Conservation (phyloP, 1,140 invertebrate species). For the Pseudomyrmex concolor region DNA sequence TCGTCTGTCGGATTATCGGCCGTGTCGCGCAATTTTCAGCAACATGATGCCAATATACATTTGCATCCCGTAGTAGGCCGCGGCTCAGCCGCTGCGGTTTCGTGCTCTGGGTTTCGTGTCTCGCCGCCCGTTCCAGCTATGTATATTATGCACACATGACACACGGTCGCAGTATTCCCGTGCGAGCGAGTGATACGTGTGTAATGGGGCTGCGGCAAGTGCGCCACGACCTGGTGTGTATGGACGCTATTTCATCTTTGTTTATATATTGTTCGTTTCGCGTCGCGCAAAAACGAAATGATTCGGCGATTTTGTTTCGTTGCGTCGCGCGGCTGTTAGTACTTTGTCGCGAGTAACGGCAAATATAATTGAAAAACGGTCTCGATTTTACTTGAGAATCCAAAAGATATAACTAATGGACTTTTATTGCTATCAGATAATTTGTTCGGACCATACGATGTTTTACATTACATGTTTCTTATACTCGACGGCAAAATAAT, state of each 20-base stretch:
- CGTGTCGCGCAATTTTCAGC: constrained; percentile 66
- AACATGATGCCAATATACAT: constrained; percentile 53
- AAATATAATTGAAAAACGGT: too few species aligned
- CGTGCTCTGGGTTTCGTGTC: constrained; percentile 29
- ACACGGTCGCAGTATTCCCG: constrained; percentile 22
- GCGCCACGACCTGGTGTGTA: neutral
- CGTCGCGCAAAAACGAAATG: constrained; percentile 2
- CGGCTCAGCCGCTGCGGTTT: constrained; percentile 67
- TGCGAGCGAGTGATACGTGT: constrained; percentile 41
- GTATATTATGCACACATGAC: constrained; percentile 58
- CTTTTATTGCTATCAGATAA: neutral
- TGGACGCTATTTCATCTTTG: neutral
- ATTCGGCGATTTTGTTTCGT: constrained; percentile 8
- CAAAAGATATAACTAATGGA: too few species aligned
- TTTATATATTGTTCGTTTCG: constrained; percentile 10
- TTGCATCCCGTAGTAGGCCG: constrained; percentile 14
- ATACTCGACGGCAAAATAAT: constrained; percentile 1
- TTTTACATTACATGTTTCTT: constrained; percentile 38
- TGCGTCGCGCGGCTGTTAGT: neutral
- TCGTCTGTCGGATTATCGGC: constrained; percentile 44
- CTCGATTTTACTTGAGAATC: too few species aligned
- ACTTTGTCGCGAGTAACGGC: neutral
- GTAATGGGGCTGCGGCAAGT: constrained; percentile 58
- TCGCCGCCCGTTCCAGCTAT: constrained; percentile 30
- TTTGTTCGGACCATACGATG: constrained; percentile 4